These are phyloP conservation scores for Odontomyia ornata DNA, from an alignment of 2,888 invertebrate species.

Conservation along the genomic window DNA sequence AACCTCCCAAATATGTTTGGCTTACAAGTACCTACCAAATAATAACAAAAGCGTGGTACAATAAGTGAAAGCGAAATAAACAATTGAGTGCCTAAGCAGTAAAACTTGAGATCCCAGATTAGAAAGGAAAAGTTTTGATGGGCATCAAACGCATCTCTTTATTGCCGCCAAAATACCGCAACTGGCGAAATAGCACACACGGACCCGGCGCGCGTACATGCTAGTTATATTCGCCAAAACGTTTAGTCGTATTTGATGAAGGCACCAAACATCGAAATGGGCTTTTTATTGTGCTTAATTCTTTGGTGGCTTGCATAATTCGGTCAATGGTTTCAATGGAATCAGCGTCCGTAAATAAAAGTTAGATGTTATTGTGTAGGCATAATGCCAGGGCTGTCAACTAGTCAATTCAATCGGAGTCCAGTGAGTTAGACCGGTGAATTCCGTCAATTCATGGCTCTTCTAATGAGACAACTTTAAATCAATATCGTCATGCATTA, in stretches of 20 bases:
- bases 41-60: neutral
- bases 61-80: neutral
- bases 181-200: neutral
- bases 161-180: neutral
- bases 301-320: constrained; percentile 24
- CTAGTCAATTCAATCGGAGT: neutral
- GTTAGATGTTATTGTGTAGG: neutral
- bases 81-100: neutral
- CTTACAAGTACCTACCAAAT: too few species aligned
- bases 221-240: neutral
- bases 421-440: too few species aligned
- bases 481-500: neutral
- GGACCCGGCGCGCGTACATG: too few species aligned
- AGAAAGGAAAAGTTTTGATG: constrained; percentile 25
- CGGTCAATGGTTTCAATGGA: constrained; percentile 24
- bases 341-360: neutral
- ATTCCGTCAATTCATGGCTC: too few species aligned
- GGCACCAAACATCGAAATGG: neutral
- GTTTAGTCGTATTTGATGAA: neutral
- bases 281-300: neutral
- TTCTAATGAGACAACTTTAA: neutral
- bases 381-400: neutral
- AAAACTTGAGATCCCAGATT: neutral
- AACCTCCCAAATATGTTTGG: neutral
- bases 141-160: neutral